These are phyloP conservation scores for Candidula unifasciata DNA, from an alignment of 2,888 invertebrate genomes.

Conservation along the genomic window DNA sequence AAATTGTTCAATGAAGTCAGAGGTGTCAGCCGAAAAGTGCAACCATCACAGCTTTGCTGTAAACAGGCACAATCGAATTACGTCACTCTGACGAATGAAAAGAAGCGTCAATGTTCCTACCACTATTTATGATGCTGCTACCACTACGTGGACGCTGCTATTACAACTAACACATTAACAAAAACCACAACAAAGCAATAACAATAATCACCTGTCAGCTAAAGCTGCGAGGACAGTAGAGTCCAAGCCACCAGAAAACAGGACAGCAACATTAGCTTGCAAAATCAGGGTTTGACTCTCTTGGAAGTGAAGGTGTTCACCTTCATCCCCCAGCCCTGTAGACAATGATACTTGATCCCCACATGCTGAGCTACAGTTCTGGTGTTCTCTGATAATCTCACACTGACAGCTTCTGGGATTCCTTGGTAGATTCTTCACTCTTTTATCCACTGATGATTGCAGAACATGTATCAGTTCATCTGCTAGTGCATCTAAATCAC, in stretches of 20 bases:
- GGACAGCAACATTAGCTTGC: conserved; percentile 84
- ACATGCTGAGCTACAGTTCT: not conserved
- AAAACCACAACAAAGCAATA: not conserved
- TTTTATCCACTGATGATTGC: conserved; percentile 66
- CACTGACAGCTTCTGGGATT: not conserved
- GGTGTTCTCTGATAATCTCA: not conserved
- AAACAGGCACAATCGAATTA: too few relatives aligned
- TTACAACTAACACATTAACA: too few relatives aligned
- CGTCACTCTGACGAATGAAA: too few relatives aligned
- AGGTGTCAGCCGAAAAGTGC: too few relatives aligned
- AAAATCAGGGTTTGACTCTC: not conserved
- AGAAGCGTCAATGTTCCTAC: too few relatives aligned
- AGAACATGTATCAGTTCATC: conserved; percentile 73
- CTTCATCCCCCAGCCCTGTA: not conserved
- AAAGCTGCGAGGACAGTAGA: conserved; percentile 92
- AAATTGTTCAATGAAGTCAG: too few relatives aligned
- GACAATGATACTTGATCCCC: not conserved
- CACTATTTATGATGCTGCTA: too few relatives aligned
- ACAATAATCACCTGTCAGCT: conserved; percentile 82
- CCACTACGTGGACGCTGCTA: too few relatives aligned
- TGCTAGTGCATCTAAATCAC: conserved; percentile 57
- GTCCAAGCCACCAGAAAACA: conserved; percentile 98
- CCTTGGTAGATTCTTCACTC: conserved; percentile 66
- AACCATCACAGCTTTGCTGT: too few relatives aligned
- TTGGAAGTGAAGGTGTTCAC: not conserved